A percentile compares a stretch with the other conserved stretches of the same genome.
These are phyloP conservation scores for Conus ventricosus DNA, from an alignment of 1,140 invertebrate species.

Conservation along the genomic window DNA sequence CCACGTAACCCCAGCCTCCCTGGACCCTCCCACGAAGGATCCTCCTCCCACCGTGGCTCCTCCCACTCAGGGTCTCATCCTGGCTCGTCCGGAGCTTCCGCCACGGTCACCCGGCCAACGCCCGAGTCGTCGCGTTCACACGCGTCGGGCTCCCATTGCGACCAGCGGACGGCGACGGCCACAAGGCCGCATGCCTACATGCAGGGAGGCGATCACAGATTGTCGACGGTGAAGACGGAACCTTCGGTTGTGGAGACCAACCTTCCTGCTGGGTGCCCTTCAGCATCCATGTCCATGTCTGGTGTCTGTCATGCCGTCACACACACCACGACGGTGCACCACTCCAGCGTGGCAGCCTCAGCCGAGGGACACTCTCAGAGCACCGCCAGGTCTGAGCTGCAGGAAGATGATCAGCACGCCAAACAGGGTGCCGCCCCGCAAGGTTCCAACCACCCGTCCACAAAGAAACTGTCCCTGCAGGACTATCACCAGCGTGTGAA, in stretches of 20 bases:
- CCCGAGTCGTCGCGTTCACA: too few species aligned
- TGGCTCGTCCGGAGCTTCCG: too few species aligned
- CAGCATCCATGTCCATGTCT: not conserved
- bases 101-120: too few species aligned
- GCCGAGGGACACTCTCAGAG: not conserved
- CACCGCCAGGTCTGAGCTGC: not conserved
- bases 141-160: too few species aligned
- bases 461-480: not conserved
- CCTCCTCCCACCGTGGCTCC: too few species aligned
- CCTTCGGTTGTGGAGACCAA: not conserved
- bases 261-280: not conserved
- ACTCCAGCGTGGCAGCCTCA: not conserved
- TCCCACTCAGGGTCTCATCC: too few species aligned
- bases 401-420: not conserved
- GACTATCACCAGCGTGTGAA: constrained; percentile 11
- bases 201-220: not conserved
- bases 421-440: not conserved
- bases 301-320: not conserved
- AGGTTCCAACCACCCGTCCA: not conserved
- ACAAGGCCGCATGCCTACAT: not conserved
- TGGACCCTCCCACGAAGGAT: too few species aligned
- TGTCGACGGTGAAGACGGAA: not conserved
- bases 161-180: too few species aligned
- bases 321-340: not conserved
- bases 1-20: too few species aligned